phyloP scores from a whole-genome alignment of 2,888 invertebrate species.

The Callosobruchus maculatus region DNA sequence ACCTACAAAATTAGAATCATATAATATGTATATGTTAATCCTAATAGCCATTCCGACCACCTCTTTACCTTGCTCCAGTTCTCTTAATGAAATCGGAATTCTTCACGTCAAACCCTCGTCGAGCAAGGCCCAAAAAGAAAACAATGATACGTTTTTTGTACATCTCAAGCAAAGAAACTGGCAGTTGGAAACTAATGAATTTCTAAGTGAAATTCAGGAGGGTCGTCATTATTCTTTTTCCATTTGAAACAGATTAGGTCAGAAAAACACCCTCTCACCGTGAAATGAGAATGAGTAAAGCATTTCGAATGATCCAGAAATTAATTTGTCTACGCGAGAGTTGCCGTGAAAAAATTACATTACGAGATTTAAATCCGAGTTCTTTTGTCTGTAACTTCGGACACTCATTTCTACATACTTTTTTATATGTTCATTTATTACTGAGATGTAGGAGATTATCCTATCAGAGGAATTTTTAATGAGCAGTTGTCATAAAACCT shows the following conservation, averaged over 20 bases:
- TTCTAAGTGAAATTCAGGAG: neutral
- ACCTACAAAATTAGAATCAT: too few species aligned
- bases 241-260: neutral
- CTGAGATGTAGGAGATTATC: too few species aligned
- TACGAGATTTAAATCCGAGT: too few species aligned
- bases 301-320: neutral
- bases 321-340: too few species aligned
- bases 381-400: too few species aligned
- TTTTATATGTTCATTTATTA: too few species aligned
- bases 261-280: neutral
- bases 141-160: neutral
- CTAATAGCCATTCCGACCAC: neutral
- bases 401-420: too few species aligned
- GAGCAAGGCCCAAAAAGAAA: neutral
- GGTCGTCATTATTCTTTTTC: neutral
- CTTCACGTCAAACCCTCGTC: neutral
- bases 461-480: too few species aligned
- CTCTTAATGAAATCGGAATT: neutral
- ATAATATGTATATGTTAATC: too few species aligned
- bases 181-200: neutral
- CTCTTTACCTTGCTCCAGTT: neutral
- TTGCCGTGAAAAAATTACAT: too few species aligned
- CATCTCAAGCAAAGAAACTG: neutral
- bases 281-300: neutral
- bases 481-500: too few species aligned